Base-by-base conservation (phyloP, 30 jellyfish, hydroid and myxozoan genomes). In the Turritopsis dohrnii region DNA sequence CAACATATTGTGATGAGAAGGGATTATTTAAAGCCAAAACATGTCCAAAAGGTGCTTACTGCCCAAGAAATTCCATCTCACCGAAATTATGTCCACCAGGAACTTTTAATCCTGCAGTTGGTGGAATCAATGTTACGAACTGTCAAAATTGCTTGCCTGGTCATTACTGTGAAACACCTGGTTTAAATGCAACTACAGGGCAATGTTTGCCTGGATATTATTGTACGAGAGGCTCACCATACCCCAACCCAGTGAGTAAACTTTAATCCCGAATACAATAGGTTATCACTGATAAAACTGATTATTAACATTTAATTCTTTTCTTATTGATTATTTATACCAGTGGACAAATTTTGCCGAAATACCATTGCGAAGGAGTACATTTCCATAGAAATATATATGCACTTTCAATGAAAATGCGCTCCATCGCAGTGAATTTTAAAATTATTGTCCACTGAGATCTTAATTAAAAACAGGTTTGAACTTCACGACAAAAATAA, bases 61-160 rank as follows among this genome's bases (percentile, higher is more conserved):
- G 99, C 73, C 99, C 99, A 28, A 52, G 75, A 18, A 76, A 80
- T 30, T 84, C 96, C 53, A 79, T 52, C 21, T 79, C 53, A 76
- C 99, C 99, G 9, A 30, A 86, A 16, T 86, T 96, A n/a, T 94
- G 99, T 81, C 99, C 99, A 8, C 28, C 76, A 52, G 99, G 99
- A 27, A 94, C 99, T 0, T 94, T 81, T 66, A 89, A 94, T 54
- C 96, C 96, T 25, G 89, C 79, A 24, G 82, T 84, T 77, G 92
- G 94, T 52, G 84, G 81, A 54, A 91, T 91, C 8, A 86, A 81
- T 73, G 87, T 88, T 19, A 72, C 92, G 18, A 96, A 94, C 79
- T 94, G 99, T 69, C 80, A 71, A 65, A 79, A 30, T 75, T 94
- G 99, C 66, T 83, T 79, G 60, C 85, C 97, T 23, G 99, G 99